These are phyloP conservation scores for Percopsis transmontana DNA, from an alignment of 2,113 vertebrate genomes.

Conservation along the genomic window DNA sequence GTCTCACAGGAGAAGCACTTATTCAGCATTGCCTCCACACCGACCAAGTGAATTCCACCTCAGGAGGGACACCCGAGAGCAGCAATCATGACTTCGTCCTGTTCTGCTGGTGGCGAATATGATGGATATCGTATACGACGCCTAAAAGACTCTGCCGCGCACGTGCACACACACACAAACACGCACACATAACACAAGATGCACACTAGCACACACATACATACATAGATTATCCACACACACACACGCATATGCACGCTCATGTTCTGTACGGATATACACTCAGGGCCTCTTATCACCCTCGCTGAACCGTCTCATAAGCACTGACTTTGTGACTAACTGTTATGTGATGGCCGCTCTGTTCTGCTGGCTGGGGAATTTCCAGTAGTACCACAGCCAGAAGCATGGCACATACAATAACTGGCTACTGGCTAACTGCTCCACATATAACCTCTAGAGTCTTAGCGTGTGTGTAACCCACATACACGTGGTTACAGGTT, in stretches of 20 bases:
- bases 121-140: constrained; percentile 55
- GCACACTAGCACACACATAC: constrained; percentile 20
- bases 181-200: neutral
- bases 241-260: neutral
- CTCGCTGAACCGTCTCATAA: constrained; percentile 47
- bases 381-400: constrained; percentile 37
- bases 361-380: constrained; percentile 44
- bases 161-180: neutral
- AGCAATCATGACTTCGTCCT: constrained; percentile 60
- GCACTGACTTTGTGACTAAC: constrained; percentile 50
- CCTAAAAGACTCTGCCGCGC: constrained; percentile 43
- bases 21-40: constrained; percentile 46
- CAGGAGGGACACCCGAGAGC: constrained; percentile 45
- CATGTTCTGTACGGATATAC: neutral
- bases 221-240: neutral
- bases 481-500: constrained; percentile 1
- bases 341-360: constrained; percentile 52
- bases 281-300: constrained; percentile 33
- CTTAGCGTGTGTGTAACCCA: constrained; percentile 11
- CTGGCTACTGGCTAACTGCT: constrained; percentile 37
- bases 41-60: constrained; percentile 44
- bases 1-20: constrained; percentile 39
- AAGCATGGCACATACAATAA: constrained; percentile 52
- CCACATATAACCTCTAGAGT: constrained; percentile 48
- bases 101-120: constrained; percentile 34